These are phyloP conservation scores for Antedon mediterranea DNA, from an alignment of 53 echinoderm and acorn worm species.

Conservation along the genomic window DNA sequence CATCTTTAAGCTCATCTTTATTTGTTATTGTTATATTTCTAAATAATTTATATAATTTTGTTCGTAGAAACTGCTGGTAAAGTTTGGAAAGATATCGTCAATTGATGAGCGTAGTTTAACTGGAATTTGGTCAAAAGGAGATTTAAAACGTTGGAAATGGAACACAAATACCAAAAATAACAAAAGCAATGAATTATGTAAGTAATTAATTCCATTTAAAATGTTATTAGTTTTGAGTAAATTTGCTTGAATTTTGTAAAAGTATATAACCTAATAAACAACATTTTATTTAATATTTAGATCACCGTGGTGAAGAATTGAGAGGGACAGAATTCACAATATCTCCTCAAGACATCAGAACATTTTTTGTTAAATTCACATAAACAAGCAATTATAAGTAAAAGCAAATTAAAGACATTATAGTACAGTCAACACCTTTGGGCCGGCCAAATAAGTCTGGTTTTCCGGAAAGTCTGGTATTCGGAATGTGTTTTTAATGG, in stretches of 20 bases:
- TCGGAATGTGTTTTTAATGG: too few species aligned
- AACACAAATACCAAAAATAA: constrained; percentile 9
- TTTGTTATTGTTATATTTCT: too few species aligned
- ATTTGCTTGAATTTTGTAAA: too few species aligned
- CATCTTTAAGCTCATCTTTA: too few species aligned
- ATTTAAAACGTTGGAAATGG: constrained; percentile 61
- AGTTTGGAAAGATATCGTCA: constrained; percentile 17
- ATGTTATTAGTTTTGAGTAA: too few species aligned
- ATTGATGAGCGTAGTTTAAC: constrained; percentile 52
- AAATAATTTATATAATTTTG: too few species aligned
- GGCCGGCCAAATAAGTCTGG: too few species aligned
- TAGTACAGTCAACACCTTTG: too few species aligned
- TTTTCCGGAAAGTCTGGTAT: too few species aligned
- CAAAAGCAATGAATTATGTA: not conserved
- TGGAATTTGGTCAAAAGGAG: constrained; percentile 29
- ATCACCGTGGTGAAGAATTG: not conserved
- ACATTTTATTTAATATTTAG: not conserved
- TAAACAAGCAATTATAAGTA: too few species aligned
- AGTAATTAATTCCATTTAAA: not conserved
- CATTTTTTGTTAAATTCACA: constrained; percentile 39
- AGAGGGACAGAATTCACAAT: constrained; percentile 19
- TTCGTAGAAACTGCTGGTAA: constrained; percentile 35
- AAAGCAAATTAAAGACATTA: too few species aligned
- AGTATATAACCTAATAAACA: too few species aligned
- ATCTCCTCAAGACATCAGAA: constrained; percentile 63